Conservation (phyloP, 2,888 invertebrate genomes). For the Ectobius pallidus region DNA sequence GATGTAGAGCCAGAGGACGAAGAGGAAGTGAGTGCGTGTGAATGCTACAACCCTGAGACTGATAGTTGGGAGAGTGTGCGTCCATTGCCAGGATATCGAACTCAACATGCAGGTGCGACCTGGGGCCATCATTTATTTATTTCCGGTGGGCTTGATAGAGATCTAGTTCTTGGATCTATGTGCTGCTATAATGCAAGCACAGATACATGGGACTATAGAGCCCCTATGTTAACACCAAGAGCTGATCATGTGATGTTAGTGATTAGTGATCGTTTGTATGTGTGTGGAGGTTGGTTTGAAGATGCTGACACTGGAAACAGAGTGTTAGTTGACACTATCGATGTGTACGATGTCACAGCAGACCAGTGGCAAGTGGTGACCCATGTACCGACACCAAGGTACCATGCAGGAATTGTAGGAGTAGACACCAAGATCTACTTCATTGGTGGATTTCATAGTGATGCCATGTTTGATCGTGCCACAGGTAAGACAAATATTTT, state of each 20-base stretch:
- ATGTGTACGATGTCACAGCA: constrained; percentile 64
- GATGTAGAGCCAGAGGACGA: constrained; percentile 48
- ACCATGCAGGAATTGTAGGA: constrained; percentile 70
- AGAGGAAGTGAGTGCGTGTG: constrained; percentile 56
- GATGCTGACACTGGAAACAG: constrained; percentile 56
- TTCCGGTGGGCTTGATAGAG: constrained; percentile 50
- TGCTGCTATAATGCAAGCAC: constrained; percentile 60
- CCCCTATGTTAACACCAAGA: constrained; percentile 64
- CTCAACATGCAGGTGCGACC: constrained; percentile 65
- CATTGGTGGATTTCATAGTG: constrained; percentile 71
- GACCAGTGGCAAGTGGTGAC: constrained; percentile 67
- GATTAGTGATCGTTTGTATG: constrained; percentile 62
- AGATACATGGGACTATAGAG: constrained; percentile 61
- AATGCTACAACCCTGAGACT: constrained; percentile 63
- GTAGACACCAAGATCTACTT: constrained; percentile 67
- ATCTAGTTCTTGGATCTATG: constrained; percentile 57
- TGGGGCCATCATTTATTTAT: constrained; percentile 50
- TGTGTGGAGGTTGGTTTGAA: constrained; percentile 68
- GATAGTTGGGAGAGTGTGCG: constrained; percentile 66
- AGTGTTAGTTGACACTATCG: constrained; percentile 66
- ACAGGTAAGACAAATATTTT: too few relatives aligned
- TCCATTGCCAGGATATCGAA: constrained; percentile 61
- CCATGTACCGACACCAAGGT: constrained; percentile 67
- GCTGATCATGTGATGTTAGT: constrained; percentile 70
- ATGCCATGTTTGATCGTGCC: constrained; percentile 69